These are phyloP conservation scores for Scalopus aquaticus DNA, from an alignment of 2,113 vertebrate species.

Conservation along the genomic window DNA sequence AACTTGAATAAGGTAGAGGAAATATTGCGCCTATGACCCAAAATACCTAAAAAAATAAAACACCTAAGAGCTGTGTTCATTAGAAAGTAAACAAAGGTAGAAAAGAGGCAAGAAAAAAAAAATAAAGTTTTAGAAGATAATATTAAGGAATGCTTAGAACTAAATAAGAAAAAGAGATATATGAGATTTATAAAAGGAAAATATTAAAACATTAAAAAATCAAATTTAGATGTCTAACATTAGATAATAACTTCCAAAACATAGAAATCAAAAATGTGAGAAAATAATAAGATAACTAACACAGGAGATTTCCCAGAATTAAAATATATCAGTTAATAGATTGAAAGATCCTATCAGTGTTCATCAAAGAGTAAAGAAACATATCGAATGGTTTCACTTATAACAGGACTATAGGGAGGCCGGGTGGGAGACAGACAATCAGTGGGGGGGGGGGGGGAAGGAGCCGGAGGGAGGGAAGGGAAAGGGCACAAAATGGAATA, in stretches of 20 bases:
- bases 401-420: too few species aligned
- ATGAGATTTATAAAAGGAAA: not conserved
- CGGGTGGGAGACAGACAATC: too few species aligned
- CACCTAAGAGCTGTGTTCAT: not conserved
- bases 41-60: too few species aligned
- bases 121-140: not conserved
- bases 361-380: too few species aligned
- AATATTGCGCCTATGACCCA: not conserved
- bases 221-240: not conserved
- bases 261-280: not conserved
- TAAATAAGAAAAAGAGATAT: not conserved
- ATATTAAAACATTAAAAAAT: not conserved
- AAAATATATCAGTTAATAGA: not conserved
- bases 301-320: not conserved
- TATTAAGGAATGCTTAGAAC: not conserved
- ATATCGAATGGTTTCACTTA: too few species aligned
- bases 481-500: too few species aligned
- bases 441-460: too few species aligned
- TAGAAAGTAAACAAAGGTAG: not conserved
- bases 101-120: not conserved
- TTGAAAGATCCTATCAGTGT: not conserved
- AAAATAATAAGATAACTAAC: not conserved
- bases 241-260: slow-evolving; percentile 11
- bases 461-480: too few species aligned
- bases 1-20: not conserved